Conservation (phyloP, 2,888 invertebrate species). For the Ctena decussata region DNA sequence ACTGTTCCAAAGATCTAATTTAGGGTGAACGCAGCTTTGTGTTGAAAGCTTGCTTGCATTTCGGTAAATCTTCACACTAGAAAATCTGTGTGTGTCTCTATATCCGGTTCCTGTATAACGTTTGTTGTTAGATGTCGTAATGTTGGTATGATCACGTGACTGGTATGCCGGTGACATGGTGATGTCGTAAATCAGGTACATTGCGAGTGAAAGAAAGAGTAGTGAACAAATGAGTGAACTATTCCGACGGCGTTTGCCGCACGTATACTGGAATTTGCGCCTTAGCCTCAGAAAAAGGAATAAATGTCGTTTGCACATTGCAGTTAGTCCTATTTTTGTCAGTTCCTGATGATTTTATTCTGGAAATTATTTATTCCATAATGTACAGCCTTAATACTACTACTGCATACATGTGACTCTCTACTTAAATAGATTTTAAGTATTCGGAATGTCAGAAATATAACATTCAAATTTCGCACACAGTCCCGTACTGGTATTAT, state of each 20-base stretch:
- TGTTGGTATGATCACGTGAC: not conserved
- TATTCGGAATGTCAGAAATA: too few relatives aligned
- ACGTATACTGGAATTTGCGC: not conserved
- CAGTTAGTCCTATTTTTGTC: too few relatives aligned
- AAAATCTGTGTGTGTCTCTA: not conserved
- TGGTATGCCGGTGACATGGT: not conserved
- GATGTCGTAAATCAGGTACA: not conserved
- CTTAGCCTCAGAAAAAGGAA: not conserved
- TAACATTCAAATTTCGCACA: too few relatives aligned
- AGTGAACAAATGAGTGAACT: not conserved
- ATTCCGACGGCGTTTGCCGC: not conserved
- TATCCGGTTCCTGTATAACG: not conserved
- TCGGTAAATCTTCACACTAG: not conserved
- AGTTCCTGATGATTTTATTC: too few relatives aligned
- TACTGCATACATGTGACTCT: too few relatives aligned
- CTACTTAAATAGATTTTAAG: too few relatives aligned
- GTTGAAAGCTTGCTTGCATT: not conserved
- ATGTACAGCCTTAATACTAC: too few relatives aligned
- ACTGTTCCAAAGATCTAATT: conserved; percentile 90
- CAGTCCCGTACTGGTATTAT: too few relatives aligned
- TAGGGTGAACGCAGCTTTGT: conserved; percentile 90
- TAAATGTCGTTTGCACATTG: not conserved
- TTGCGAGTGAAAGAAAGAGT: not conserved
- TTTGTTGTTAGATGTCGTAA: not conserved
- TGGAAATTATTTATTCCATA: too few relatives aligned